Base-by-base conservation (phyloP, 2,797 vertebrate species). In the Sphenopsis melanotis region DNA sequence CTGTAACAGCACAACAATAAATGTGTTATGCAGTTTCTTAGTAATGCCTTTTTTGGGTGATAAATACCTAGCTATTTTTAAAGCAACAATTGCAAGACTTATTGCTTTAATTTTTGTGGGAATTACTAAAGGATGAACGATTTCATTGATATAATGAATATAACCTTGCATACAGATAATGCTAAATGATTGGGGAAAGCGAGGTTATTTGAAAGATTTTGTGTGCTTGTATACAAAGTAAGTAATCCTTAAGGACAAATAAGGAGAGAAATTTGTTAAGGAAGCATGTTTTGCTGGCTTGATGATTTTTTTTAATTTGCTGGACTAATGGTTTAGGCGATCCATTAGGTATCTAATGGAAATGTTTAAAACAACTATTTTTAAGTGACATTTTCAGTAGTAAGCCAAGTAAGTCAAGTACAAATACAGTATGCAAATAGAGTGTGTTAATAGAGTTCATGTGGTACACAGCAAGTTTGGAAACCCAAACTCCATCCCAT, bases 361-460 rank as follows among this genome's bases (percentile, higher is more conserved):
- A 88, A 87, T 76, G 17, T 71, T 90, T 90, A 68, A 92, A 87
- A 36, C 44, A 84, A 60, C 57, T 68, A 12, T 77, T 93, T 95
- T 71, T 0, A 91, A 93, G 39, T 69, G 4, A 89, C 30, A 55
- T 57, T 91, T 81, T 83, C 44, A 61, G 17, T 86, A 78, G 39
- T 46, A 81, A 87, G 53, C 59, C 29, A 55, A 66, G 13, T 76
- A 64, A 93, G 56, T 41, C 46, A 89, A 96, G 52, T 86, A 52
- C 47, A 88, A 88, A 61, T 75, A 60, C 29, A 80, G 56, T 65
- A 36, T 27, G 18, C 63, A 91, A 74, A 60, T 23, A 56, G 3
- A 56, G 21, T 23, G 23, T 29, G 68, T 14, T 65, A 76, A 50
- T 34, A 44, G 52, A 80, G 47, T 63, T 87, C 22, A 30, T 3